Conservation (phyloP, 2,888 invertebrate genomes). For the Caenorhabditis sulstoni region DNA sequence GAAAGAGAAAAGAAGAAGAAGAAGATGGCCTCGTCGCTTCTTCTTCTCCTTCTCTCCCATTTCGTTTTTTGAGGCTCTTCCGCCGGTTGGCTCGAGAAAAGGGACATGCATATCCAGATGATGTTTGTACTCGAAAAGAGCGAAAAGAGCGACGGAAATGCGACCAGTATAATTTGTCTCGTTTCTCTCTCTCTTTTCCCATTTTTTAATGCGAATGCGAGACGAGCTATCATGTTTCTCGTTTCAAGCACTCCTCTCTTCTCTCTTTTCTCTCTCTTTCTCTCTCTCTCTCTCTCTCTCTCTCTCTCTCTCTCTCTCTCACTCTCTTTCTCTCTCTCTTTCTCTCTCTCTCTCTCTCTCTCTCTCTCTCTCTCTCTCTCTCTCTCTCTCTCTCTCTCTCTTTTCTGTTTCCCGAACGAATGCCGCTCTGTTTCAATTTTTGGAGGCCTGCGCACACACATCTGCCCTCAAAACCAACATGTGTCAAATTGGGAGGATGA, state of each 20-base stretch:
- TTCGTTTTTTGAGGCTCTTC: slow-evolving; percentile 11
- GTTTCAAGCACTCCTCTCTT: slow-evolving; percentile 3
- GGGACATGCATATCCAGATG: slow-evolving; percentile 39
- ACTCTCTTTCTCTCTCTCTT: slow-evolving; percentile 2
- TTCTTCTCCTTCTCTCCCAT: background rate
- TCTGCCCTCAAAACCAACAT: slow-evolving; percentile 52
- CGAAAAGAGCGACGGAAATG: slow-evolving; percentile 2
- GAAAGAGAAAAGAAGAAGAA: slow-evolving; percentile 23
- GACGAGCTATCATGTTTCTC: slow-evolving; percentile 18
- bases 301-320: slow-evolving; percentile 9
- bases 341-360: slow-evolving; percentile 1
- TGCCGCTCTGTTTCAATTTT: slow-evolving; percentile 9
- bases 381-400: slow-evolving; percentile 12
- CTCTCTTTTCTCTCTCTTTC: slow-evolving; percentile 7
- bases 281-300: slow-evolving; percentile 8
- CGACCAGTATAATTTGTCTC: slow-evolving; percentile 38
- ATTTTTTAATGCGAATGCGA: slow-evolving; percentile 15
- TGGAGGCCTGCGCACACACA: slow-evolving; percentile 27
- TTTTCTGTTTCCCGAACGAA: background rate
- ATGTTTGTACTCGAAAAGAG: slow-evolving; percentile 32
- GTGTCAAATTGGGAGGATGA: slow-evolving; percentile 50
- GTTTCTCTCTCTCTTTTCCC: slow-evolving; percentile 14
- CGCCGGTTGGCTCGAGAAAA: too few species aligned
- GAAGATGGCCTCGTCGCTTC: background rate
- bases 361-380: slow-evolving; percentile 7